Evolutionary conservation across 2,113 vertebrate species (phyloP), one percentile per base, ranked within the genome.

Genomic region (Empidonax traillii): DNA sequence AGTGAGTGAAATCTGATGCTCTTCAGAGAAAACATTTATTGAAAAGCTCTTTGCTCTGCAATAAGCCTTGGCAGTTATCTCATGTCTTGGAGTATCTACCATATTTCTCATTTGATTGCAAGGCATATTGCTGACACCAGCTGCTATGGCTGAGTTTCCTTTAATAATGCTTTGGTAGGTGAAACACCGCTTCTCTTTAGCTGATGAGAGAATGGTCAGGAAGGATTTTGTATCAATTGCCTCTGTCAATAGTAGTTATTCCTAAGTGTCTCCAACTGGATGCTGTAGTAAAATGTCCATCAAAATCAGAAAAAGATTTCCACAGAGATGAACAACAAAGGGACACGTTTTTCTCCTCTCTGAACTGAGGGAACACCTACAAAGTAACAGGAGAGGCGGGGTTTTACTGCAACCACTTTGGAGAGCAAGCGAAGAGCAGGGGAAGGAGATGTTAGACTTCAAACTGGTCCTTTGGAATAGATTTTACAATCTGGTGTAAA

Each of bases 1-100:
- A 96, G 76, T 75, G 73, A 95, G 82, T 71, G 94, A 95, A 97
- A 96, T 95, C 88, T 96, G 96, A 97, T 93, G 91, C 92, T 97
- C 93, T 92, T 93, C 83, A 92, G 92, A 97, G 95, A 94, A 96
- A 97, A 93, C 88, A 81, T 94, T 94, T 95, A 95, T 94, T 93
- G 79, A 95, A 95, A 92, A 96, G 92, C 94, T 93, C 84, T 95
- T 96, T 92, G 83, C 96, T 96, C 73, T 85, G 92, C 90, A 97
- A 79, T 95, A 94, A 95, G 95, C 83, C n/a, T 92, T 96, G 94
- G 95, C 96, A 95, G 76, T 94, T 92, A 62, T 88, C 85, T 94
- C 92, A 69, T 68, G 73, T 72, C 92, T 96, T 79, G 74, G 92
- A 89, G 61, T 92, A 90, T 90, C 92, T 92, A 65, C 90, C 88